These are phyloP conservation scores for Gobius niger DNA, from an alignment of 2,113 vertebrate genomes.

Conservation along the genomic window DNA sequence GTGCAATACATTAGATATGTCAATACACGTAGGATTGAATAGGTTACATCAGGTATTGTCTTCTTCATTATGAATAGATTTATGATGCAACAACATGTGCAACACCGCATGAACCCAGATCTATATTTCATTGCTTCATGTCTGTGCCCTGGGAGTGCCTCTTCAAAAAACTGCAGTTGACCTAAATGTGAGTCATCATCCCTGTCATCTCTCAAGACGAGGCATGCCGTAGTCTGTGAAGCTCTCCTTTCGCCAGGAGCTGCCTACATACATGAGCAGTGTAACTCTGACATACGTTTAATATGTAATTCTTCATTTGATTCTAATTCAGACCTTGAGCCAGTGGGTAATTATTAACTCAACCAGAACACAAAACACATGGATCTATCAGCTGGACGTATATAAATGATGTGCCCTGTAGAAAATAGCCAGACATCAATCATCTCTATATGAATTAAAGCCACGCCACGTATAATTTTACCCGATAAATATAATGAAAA, in stretches of 20 bases:
- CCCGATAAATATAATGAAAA: too few relatives aligned
- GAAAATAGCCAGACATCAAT: too few relatives aligned
- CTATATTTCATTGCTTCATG: conserved; percentile 10
- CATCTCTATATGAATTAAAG: too few relatives aligned
- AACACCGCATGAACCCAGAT: neutral
- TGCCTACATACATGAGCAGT: conserved; percentile 3
- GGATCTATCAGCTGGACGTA: neutral
- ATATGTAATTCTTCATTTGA: conserved; percentile 9
- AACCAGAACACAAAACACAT: conserved; percentile 3
- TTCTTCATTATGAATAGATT: neutral
- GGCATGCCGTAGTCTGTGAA: conserved; percentile 10
- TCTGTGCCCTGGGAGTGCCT: neutral
- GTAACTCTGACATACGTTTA: neutral
- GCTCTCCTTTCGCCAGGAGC: conserved; percentile 14
- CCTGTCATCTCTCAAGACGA: conserved; percentile 22
- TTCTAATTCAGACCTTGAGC: conserved; percentile 11
- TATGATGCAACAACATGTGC: neutral
- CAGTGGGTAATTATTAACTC: neutral
- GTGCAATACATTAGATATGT: neutral
- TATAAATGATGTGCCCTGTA: too few relatives aligned
- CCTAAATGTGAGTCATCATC: conserved; percentile 27
- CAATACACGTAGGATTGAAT: neutral
- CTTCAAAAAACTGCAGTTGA: conserved; percentile 10
- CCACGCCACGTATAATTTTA: too few relatives aligned
- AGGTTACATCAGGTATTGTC: neutral